Evolutionary conservation across 2,113 vertebrate genomes (phyloP).

Genomic region (Syngnathoides biaculeatus): DNA sequence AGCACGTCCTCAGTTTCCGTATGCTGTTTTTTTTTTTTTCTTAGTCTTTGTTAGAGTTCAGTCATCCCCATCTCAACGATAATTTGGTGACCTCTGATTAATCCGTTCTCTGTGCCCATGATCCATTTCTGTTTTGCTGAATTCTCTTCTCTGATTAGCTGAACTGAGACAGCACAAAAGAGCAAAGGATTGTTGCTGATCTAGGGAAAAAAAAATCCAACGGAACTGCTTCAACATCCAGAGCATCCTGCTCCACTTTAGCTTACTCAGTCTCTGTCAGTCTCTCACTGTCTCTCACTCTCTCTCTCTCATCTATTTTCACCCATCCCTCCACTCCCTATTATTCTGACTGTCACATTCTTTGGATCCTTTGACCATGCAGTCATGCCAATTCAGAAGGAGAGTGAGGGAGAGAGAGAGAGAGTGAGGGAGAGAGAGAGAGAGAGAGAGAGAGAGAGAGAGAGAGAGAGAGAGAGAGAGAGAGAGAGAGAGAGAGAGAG

Average conservation of each 20-base stretch:
- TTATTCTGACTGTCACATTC: constrained; percentile 34
- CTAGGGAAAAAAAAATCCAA: constrained; percentile 10
- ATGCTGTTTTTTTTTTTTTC: background rate
- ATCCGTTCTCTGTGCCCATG: background rate
- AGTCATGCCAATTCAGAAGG: constrained; percentile 26
- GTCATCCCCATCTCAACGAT: background rate
- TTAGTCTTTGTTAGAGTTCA: background rate
- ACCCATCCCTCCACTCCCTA: constrained; percentile 43
- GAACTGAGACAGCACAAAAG: background rate
- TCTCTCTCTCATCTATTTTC: constrained; percentile 40
- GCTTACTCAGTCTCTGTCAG: constrained; percentile 20
- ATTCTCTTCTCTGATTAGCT: constrained; percentile 6
- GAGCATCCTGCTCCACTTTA: constrained; percentile 21
- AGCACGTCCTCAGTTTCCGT: constrained; percentile 16
- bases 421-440: background rate
- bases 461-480: constrained; percentile 16
- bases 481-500: background rate
- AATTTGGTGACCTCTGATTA: background rate
- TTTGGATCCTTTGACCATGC: constrained; percentile 37
- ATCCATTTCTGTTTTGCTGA: constrained; percentile 8
- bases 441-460: constrained; percentile 7
- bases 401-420: constrained; percentile 25
- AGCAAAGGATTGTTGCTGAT: constrained; percentile 6
- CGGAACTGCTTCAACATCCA: constrained; percentile 15
- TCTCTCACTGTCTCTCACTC: constrained; percentile 22